Conservation (phyloP, 2,113 vertebrate species). For the Chelonoidis abingdonii region DNA sequence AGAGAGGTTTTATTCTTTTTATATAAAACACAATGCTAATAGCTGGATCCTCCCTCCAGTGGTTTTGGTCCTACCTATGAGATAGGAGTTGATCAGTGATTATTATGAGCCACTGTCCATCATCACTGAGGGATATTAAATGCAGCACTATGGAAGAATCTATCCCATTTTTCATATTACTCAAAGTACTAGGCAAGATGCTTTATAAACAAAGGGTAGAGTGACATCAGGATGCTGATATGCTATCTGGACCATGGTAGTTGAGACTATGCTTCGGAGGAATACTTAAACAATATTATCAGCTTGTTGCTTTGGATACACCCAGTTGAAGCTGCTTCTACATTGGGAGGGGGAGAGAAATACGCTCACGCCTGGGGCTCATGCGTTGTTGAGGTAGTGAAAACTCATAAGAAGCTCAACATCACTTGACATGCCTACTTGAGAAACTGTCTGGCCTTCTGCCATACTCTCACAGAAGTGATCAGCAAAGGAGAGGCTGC, state of each 20-base stretch:
- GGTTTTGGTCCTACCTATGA: accelerated
- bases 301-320: not conserved
- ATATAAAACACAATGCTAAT: not conserved
- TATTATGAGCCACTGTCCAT: accelerated
- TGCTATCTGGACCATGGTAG: not conserved
- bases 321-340: not conserved
- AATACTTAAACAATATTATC: not conserved
- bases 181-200: not conserved
- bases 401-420: not conserved
- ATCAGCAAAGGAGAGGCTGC: accelerated
- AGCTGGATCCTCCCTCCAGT: accelerated
- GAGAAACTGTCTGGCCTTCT: not conserved
- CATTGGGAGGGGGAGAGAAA: not conserved
- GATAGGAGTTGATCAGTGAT: not conserved
- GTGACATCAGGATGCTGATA: not conserved
- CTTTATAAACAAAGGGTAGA: not conserved
- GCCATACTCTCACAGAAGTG: not conserved
- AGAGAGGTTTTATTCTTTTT: not conserved
- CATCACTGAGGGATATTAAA: not conserved
- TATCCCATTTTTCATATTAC: not conserved
- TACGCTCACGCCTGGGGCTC: not conserved
- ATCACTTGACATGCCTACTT: not conserved
- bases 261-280: not conserved
- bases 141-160: not conserved
- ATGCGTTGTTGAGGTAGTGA: accelerated